Evolutionary conservation across 2,888 invertebrate species (phyloP), one percentile per base, ranked within the genome.

Genomic region (Drosophila setosimentum): DNA sequence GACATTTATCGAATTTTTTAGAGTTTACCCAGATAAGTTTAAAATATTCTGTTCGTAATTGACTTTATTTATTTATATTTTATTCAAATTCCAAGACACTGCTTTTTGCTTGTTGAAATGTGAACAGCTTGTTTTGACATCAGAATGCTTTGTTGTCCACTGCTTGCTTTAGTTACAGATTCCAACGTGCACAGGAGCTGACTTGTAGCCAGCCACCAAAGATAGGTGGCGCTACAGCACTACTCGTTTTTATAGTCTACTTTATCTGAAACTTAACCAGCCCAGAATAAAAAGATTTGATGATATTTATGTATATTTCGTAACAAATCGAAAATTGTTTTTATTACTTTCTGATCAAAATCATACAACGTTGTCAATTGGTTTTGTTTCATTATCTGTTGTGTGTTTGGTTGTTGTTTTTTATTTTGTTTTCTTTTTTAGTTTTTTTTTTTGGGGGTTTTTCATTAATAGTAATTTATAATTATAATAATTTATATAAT

Each of bases 331-430:
- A 86, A 86, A 86, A 86, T 86, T 83, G 77, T 76, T 80, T 81
- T 87, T 87, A 86, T 90, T 91, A 91, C 87, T 91, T 91, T 91
- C 91, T 92, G 92, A 92, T 92, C 92, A 92, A 92, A 92, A 92
- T 92, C 91, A 92, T 92, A 92, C 92, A 92, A 92, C 92, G 91
- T 91, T 92, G 83, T 92, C 91, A 92, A 92, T 92, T 92, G 87
- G 91, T 91, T 91, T 76, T 78, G 74, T 74, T 71, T 67, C 74
- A 64, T 80, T 82, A 80, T 82, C 74, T 82, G 75, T 75, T 82
- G 76, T 78, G 75, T 78, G 61, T 54, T 61, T 64, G 63, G 53
- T 49, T 72, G 50, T 72, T 63, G 57, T 65, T 73, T 77, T 65
- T 58, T 72, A 73, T 75, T 69, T 73, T 45, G 50, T 48, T 58